Percentiles rank a stretch among this genome's conserved stretches.
Evolutionary conservation across 2,113 vertebrate species (phyloP).

Genomic region (Eudyptes chrysolophus): DNA sequence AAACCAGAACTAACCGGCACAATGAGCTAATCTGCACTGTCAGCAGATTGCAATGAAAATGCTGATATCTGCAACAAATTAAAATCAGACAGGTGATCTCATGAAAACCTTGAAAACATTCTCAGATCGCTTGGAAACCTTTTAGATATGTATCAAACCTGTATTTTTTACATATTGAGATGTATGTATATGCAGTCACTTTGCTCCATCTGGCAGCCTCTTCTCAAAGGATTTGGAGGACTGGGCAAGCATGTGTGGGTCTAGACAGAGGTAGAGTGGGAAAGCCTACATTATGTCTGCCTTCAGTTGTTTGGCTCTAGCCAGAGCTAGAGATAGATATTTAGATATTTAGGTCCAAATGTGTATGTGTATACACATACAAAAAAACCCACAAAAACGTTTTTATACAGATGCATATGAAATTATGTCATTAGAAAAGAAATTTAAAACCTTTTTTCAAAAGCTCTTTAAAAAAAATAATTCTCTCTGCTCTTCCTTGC

Average conservation of each 20-base stretch:
- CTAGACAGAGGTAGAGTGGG: not conserved
- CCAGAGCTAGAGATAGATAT: not conserved
- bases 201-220: not conserved
- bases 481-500: not conserved
- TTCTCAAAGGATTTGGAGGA: not conserved
- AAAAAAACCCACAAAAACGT: too few species aligned
- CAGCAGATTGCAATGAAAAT: not conserved
- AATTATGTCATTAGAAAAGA: not conserved
- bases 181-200: not conserved
- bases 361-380: rapidly evolving
- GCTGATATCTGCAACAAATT: not conserved
- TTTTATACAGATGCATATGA: not conserved
- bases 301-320: not conserved
- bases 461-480: not conserved
- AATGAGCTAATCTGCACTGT: not conserved
- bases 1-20: not conserved
- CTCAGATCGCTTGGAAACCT: not conserved
- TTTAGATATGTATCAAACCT: not conserved
- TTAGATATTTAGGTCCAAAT: not conserved
- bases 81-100: not conserved
- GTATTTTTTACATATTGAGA: not conserved
- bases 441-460: not conserved
- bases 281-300: not conserved
- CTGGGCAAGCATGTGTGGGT: not conserved
- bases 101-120: not conserved